These are phyloP conservation scores for Atrichornis clamosus DNA, from an alignment of 2,113 vertebrate species.

Conservation along the genomic window DNA sequence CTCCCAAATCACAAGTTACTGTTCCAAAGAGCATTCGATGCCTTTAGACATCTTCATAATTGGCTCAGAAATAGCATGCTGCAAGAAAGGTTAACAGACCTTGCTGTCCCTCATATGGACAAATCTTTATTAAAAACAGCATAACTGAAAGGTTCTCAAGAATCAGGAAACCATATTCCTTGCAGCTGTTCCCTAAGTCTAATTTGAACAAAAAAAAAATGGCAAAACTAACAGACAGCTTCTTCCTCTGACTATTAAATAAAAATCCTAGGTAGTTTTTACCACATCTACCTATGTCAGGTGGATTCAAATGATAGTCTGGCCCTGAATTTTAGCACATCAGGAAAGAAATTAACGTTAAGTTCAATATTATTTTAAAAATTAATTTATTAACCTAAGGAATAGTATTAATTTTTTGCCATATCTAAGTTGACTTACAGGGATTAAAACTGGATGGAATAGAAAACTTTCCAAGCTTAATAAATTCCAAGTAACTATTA, in stretches of 20 bases:
- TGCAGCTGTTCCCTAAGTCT: background rate
- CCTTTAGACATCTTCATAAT: constrained; percentile 67
- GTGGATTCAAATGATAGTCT: background rate
- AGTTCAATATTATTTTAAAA: background rate
- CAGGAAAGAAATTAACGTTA: background rate
- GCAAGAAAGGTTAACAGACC: constrained; percentile 61
- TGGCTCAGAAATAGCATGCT: constrained; percentile 58
- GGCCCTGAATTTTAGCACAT: background rate
- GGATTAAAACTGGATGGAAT: background rate
- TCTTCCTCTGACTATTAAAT: background rate
- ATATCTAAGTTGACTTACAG: background rate
- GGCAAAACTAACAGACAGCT: background rate
- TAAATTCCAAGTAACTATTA: background rate
- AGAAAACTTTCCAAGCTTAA: background rate
- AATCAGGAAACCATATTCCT: constrained; percentile 24
- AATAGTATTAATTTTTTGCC: background rate
- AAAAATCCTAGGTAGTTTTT: background rate
- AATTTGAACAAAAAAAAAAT: background rate
- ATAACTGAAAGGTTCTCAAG: constrained; percentile 35
- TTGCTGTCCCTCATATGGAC: constrained; percentile 49
- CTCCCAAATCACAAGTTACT: constrained; percentile 56
- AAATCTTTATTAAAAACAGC: constrained; percentile 45
- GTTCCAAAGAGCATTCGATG: constrained; percentile 49
- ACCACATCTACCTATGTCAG: background rate
- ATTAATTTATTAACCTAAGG: background rate